Conservation (phyloP, 1,140 invertebrate genomes). For the Drosophila bocki region DNA sequence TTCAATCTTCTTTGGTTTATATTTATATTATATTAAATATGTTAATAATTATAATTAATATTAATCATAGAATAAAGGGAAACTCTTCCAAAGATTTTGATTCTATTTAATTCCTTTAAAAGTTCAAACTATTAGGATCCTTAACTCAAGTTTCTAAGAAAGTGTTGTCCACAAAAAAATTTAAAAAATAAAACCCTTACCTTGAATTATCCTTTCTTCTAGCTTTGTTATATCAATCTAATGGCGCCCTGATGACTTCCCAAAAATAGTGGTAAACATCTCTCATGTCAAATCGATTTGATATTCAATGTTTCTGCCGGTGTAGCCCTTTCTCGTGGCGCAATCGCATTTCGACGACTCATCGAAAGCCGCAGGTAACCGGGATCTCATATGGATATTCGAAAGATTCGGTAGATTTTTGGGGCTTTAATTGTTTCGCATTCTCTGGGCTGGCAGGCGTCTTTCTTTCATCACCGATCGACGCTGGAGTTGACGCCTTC, state of each 20-base stretch:
- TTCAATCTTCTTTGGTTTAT: too few species aligned
- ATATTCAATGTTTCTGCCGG: constrained; percentile 14
- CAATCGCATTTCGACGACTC: constrained; percentile 62
- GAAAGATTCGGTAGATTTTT: constrained; percentile 15
- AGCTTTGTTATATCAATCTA: constrained; percentile 13
- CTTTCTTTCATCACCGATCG: constrained; percentile 50
- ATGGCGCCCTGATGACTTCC: constrained; percentile 28
- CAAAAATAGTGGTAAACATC: not conserved
- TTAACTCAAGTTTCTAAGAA: not conserved
- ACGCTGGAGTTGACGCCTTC: constrained; percentile 77
- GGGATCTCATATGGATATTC: constrained; percentile 47
- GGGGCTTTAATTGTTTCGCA: constrained; percentile 74
- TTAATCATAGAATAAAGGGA: too few species aligned
- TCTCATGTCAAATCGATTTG: constrained; percentile 14
- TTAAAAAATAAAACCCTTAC: not conserved
- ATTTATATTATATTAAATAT: too few species aligned
- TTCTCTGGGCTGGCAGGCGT: constrained; percentile 29
- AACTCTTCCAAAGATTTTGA: too few species aligned
- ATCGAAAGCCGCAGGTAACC: constrained; percentile 73
- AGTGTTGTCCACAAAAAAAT: not conserved
- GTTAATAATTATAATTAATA: too few species aligned
- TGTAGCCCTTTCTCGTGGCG: constrained; percentile 36
- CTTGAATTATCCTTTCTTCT: not conserved
- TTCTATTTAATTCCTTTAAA: too few species aligned
- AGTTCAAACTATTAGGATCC: too few species aligned